Conservation (phyloP, 64 coral and sea anemone species). For the Montipora capricornis region DNA sequence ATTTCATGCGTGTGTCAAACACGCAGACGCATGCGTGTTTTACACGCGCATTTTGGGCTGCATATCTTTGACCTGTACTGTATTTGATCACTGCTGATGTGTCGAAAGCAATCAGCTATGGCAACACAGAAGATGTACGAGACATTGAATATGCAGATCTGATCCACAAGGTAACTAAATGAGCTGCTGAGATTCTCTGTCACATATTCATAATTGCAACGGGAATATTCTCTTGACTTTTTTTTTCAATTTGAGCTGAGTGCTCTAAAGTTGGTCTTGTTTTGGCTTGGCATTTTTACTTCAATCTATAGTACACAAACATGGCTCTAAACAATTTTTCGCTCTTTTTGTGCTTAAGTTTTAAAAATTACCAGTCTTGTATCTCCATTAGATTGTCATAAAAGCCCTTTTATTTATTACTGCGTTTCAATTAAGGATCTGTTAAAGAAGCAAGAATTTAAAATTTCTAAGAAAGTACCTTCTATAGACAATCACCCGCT, state of each 20-base stretch:
- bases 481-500: no score
- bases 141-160: conserved; percentile 55
- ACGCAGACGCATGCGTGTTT: no score
- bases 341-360: no score
- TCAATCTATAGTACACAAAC: not conserved
- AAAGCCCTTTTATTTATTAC: no score
- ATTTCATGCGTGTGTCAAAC: no score
- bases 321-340: not conserved
- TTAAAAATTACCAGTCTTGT: no score
- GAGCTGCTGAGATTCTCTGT: not conserved
- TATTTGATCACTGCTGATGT: conserved; percentile 62
- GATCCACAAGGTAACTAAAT: conserved; percentile 8
- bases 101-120: conserved; percentile 56
- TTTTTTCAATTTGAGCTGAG: not conserved
- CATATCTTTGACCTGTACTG: no score
- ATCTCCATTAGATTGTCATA: not conserved
- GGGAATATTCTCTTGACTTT: not conserved
- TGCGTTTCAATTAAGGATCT: no score
- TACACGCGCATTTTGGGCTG: no score
- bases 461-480: no score
- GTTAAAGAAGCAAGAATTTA: no score
- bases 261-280: not conserved
- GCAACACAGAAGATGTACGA: conserved; percentile 41
- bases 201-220: no score
- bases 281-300: not conserved